These are phyloP conservation scores for Hirudo medicinalis DNA, from an alignment of 1,140 invertebrate species.

Conservation along the genomic window DNA sequence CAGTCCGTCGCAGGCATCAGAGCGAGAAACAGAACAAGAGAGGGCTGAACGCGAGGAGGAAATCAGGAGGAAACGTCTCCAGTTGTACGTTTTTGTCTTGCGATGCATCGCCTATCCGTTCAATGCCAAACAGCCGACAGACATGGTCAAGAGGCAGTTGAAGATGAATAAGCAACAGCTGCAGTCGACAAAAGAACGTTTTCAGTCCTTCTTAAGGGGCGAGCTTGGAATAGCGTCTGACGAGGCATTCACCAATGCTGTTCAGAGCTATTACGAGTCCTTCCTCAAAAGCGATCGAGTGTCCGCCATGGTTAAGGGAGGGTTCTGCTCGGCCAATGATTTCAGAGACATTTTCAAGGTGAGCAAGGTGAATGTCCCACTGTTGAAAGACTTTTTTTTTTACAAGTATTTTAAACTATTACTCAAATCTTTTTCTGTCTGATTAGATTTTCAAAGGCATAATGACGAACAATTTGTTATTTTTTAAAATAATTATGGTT, in stretches of 20 bases:
- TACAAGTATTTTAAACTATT: too few species aligned
- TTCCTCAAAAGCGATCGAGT: conserved; percentile 86
- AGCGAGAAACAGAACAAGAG: conserved; percentile 41
- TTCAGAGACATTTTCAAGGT: conserved; percentile 88
- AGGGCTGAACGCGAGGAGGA: conserved; percentile 78
- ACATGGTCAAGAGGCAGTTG: conserved; percentile 58
- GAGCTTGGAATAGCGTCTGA: conserved; percentile 82
- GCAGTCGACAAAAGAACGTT: conserved; percentile 81
- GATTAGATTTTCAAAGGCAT: too few species aligned
- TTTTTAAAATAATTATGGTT: too few species aligned
- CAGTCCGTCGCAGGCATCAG: conserved; percentile 64
- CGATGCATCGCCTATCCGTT: conserved; percentile 96
- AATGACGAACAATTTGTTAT: too few species aligned
- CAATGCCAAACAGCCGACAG: conserved; percentile 95
- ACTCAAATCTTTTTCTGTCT: too few species aligned
- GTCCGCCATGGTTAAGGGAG: conserved; percentile 82
- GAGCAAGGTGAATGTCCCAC: background rate
- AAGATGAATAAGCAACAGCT: conserved; percentile 92
- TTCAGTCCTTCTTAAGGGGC: conserved; percentile 64
- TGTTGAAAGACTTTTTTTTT: too few species aligned
- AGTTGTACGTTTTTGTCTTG: conserved; percentile 95
- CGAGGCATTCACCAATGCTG: conserved; percentile 90
- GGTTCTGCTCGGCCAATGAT: conserved; percentile 92
- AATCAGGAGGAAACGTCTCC: conserved; percentile 76
- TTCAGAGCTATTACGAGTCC: conserved; percentile 75